phyloP scores from a whole-genome alignment of 1,140 invertebrate genomes.

The Drosophila lacteicornis region DNA sequence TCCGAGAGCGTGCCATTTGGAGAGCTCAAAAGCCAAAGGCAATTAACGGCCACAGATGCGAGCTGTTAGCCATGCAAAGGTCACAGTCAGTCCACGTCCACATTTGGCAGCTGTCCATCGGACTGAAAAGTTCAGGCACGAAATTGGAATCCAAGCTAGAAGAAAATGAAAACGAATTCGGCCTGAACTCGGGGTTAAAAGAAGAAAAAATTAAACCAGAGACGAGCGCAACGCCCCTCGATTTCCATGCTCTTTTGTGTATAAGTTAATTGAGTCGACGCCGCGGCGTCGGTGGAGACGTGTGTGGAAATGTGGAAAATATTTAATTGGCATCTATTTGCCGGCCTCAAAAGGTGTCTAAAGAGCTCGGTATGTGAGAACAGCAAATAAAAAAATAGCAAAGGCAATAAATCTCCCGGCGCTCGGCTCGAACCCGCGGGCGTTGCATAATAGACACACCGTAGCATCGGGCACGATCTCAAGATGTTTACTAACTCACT shows the following conservation, averaged over 20 bases:
- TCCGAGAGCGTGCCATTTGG: slow-evolving; percentile 44
- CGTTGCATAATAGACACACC: slow-evolving; percentile 28
- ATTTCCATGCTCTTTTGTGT: slow-evolving; percentile 55
- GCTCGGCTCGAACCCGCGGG: slow-evolving; percentile 3
- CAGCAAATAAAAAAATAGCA: slow-evolving; percentile 48
- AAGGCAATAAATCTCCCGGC: slow-evolving; percentile 43
- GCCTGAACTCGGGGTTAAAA: slow-evolving; percentile 11
- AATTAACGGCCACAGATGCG: slow-evolving; percentile 65
- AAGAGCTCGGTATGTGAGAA: slow-evolving; percentile 49
- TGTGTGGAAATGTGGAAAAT: slow-evolving; percentile 64
- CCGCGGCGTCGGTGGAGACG: neutral
- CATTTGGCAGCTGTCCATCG: slow-evolving; percentile 70
- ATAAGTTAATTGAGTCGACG: slow-evolving; percentile 39
- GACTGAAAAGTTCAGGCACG: slow-evolving; percentile 58
- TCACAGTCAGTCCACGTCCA: slow-evolving; percentile 49
- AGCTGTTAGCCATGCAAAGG: slow-evolving; percentile 63
- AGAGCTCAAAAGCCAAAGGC: slow-evolving; percentile 65
- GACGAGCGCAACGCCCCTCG: slow-evolving; percentile 45
- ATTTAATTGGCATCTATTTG: slow-evolving; percentile 75
- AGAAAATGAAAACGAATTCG: slow-evolving; percentile 11
- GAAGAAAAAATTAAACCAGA: neutral
- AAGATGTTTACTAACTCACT: slow-evolving; percentile 45
- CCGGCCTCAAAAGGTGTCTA: slow-evolving; percentile 64
- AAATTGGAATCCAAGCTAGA: slow-evolving; percentile 41
- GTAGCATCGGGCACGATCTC: slow-evolving; percentile 34